These are phyloP conservation scores for Zoanthus solanderi DNA, from an alignment of 92 coral and sea anemone genomes.

Conservation along the genomic window DNA sequence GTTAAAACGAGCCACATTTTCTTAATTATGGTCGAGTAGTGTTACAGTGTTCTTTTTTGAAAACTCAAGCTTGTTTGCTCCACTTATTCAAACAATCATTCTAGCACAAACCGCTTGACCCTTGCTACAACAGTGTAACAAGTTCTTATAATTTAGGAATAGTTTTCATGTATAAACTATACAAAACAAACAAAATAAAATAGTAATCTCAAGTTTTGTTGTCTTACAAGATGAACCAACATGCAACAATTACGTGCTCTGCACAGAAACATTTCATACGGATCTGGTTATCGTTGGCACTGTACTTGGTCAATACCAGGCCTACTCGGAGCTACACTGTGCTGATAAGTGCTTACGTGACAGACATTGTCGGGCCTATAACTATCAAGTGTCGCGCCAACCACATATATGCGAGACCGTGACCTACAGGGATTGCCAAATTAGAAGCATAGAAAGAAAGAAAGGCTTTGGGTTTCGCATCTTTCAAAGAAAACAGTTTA, in stretches of 20 bases:
- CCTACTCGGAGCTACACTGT: slow-evolving; percentile 40
- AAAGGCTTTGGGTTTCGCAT: slow-evolving; percentile 36
- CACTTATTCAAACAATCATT: no score
- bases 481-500: slow-evolving; percentile 30
- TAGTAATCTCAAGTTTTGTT: neutral
- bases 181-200: neutral
- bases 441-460: neutral
- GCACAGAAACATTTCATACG: neutral
- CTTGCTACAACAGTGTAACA: neutral
- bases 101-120: neutral
- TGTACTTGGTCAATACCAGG: slow-evolving; percentile 19
- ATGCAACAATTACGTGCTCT: neutral
- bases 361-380: slow-evolving; percentile 30
- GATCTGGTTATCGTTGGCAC: slow-evolving; percentile 1
- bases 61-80: no score
- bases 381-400: slow-evolving; percentile 23
- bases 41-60: no score
- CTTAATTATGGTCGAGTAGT: no score
- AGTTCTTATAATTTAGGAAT: no score
- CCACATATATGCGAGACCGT: slow-evolving; percentile 30
- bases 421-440: slow-evolving; percentile 22
- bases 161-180: neutral
- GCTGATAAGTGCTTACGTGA: slow-evolving; percentile 35
- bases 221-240: neutral
- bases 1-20: no score